These are phyloP conservation scores for Nyctereutes procyonoides DNA, from an alignment of 2,113 vertebrate genomes.

Conservation along the genomic window DNA sequence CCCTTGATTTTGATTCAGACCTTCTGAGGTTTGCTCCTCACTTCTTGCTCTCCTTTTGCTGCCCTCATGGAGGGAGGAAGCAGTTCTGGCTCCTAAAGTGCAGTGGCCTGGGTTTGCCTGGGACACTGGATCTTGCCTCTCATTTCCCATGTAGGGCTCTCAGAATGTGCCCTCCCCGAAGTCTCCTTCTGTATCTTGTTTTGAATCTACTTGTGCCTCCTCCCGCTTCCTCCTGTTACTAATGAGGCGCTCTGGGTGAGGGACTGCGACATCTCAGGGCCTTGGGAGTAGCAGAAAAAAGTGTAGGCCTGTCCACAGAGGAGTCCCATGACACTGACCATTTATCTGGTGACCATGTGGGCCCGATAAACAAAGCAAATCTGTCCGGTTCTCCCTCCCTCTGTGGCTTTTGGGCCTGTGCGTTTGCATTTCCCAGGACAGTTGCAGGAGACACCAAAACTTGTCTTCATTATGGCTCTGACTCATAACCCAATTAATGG, in stretches of 20 bases:
- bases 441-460: conserved; percentile 77
- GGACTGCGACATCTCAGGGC: conserved; percentile 70
- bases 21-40: background rate
- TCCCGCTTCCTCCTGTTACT: conserved; percentile 71
- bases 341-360: conserved; percentile 74
- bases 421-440: conserved; percentile 69
- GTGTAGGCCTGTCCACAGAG: conserved; percentile 57
- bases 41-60: background rate
- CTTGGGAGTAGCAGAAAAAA: conserved; percentile 73
- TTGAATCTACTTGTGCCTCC: conserved; percentile 69
- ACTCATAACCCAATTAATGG: conserved; percentile 85
- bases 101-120: background rate
- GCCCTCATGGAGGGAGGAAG: background rate
- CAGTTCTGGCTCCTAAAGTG: background rate
- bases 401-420: conserved; percentile 56
- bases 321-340: conserved; percentile 67
- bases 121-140: background rate
- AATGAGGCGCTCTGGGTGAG: conserved; percentile 76
- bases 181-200: conserved; percentile 70
- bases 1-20: background rate
- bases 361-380: conserved; percentile 65
- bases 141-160: conserved; percentile 43
- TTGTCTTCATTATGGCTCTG: conserved; percentile 84
- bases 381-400: conserved; percentile 36
- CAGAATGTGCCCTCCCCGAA: conserved; percentile 68